Base-by-base conservation (phyloP, 1,140 invertebrate species). In the Drusus annulatus region DNA sequence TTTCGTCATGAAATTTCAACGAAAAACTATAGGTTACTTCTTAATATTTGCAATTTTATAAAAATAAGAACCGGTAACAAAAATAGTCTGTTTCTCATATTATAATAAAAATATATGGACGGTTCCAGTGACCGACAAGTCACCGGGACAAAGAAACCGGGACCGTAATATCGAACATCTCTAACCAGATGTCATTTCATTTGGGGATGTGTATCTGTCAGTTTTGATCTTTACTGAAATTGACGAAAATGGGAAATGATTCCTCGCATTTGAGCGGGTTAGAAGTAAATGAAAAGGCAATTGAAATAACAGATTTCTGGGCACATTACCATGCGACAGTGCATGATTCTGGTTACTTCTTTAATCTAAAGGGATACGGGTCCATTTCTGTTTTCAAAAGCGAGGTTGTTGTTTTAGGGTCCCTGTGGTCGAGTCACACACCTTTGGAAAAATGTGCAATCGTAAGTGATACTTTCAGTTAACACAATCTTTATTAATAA, bases 261-360 rank as follows among this genome's bases (percentile, higher is more conserved):
- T 91, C 90, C 83, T 95, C 94, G 83, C 92, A 93, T 80, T 88
- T 94, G 65, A 91, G 91, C 82, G 94, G 93, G 10, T 87, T 95
- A 51, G 92, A 94, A 86, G 92, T 95, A 76, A 93, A 95, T 71
- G 93, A 95, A 83, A 95, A 94, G 86, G 90, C 93, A 13, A 88
- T 94, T 0, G 94, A 95, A 87, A 91, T 93, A 3, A 94, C 94
- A 28, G 94, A 95, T 84, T 95, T 93, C 86, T 96, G 94, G 94
- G 90, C 92, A 19, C 93, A 95, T 81, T 93, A 94, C 88, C 91
- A 92, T 80, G 94, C 94, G 0, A 92, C 87, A 58, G 90, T 94
- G 16, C 89, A 90, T 45, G 90, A 90, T 85, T 84, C 91, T 86
- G 89, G 87, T 85, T 83, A 87, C 82, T 88, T 88, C 84, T 89